Evolutionary conservation across 2,113 vertebrate species (phyloP).

Genomic region (Zeus faber): DNA sequence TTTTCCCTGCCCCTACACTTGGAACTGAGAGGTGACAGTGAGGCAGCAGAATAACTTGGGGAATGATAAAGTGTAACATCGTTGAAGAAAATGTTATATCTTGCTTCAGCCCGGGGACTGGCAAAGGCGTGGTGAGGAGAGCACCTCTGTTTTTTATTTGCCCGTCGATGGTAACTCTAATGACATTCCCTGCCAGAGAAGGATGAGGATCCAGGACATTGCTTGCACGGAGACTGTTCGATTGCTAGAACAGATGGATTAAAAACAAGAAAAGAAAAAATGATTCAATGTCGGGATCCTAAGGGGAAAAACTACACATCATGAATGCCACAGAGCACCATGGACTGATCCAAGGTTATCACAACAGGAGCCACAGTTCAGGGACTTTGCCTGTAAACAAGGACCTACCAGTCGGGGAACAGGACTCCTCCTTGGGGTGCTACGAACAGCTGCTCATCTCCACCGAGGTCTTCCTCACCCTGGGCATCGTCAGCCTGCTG

Average conservation of each 20-base stretch:
- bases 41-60: not conserved
- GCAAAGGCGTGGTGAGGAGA: not conserved
- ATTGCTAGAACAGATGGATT: slow-evolving; percentile 19
- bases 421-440: slow-evolving; percentile 80
- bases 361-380: slow-evolving; percentile 72
- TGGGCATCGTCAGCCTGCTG: slow-evolving; percentile 88
- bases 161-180: not conserved
- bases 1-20: not conserved
- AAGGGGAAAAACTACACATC: not conserved
- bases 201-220: too few species aligned
- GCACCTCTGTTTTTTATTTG: not conserved
- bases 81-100: too few species aligned
- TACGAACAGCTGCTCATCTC: slow-evolving; percentile 91
- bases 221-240: not conserved
- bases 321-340: slow-evolving; percentile 80
- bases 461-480: slow-evolving; percentile 87
- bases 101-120: not conserved
- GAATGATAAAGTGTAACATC: not conserved
- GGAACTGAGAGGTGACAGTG: slow-evolving; percentile 2
- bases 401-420: slow-evolving; percentile 41
- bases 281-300: too few species aligned
- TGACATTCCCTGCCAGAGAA: not conserved
- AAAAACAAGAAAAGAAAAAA: not conserved
- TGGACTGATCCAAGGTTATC: slow-evolving; percentile 64
- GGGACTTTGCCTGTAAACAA: slow-evolving; percentile 45